Percentiles rank a stretch among this genome's conserved stretches.
Conservation (phyloP, 1,140 invertebrate genomes). For the Gonioctena quinquepunctata region DNA sequence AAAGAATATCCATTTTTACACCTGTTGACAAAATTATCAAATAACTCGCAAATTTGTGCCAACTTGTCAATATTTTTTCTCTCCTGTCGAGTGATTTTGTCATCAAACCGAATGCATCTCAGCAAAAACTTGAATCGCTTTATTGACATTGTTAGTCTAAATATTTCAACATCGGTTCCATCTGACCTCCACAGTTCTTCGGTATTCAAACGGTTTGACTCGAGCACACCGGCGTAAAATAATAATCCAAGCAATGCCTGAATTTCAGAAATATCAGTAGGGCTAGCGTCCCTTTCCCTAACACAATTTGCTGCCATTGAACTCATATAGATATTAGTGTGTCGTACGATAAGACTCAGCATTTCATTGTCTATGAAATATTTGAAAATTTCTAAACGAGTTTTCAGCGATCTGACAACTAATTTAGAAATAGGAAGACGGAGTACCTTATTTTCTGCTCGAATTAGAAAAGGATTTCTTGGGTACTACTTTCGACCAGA, state of each 20-base stretch:
- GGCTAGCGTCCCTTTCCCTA: not conserved
- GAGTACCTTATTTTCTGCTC: not conserved
- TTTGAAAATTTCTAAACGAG: not conserved
- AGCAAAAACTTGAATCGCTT: slow-evolving; percentile 46
- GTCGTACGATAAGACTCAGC: not conserved
- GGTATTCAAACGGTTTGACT: slow-evolving; percentile 35
- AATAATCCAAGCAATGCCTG: slow-evolving; percentile 29
- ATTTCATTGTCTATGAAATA: not conserved
- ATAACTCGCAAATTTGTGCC: slow-evolving; percentile 51
- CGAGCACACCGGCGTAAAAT: slow-evolving; percentile 38
- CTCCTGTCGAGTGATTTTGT: slow-evolving; percentile 40
- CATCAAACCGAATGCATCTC: slow-evolving; percentile 44
- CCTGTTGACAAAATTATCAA: slow-evolving; percentile 47
- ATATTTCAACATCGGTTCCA: slow-evolving; percentile 36
- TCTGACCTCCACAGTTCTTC: slow-evolving; percentile 44
- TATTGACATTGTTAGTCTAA: slow-evolving; percentile 38
- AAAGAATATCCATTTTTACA: slow-evolving; percentile 49
- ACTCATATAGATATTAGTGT: not conserved
- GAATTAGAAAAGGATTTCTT: no score
- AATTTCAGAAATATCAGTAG: slow-evolving; percentile 16
- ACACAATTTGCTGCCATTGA: not conserved
- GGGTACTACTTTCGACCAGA: no score
- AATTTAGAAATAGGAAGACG: not conserved
- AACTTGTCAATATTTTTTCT: slow-evolving; percentile 42
- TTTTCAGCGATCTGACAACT: not conserved